Base-by-base conservation (phyloP, 2,113 vertebrate species). In the Silurus asotus region DNA sequence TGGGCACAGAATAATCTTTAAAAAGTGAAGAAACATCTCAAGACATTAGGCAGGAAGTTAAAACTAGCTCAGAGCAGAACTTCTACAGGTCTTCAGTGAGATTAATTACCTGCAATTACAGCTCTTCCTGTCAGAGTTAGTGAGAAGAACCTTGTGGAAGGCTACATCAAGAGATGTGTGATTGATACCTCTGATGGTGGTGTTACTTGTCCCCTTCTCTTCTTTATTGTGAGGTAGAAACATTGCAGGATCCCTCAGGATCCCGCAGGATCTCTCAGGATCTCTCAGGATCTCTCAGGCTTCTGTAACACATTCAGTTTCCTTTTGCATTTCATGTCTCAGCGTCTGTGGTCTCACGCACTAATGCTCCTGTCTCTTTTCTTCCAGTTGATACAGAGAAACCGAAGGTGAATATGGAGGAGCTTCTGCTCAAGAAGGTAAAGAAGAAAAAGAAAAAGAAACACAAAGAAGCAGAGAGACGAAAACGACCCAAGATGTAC, bases 401-500 rank as follows among this genome's bases (percentile, higher is more conserved):
- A 91, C 93, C 94, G 89, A 96, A 97, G 94, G 93, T 94, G 83
- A 96, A 94, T 91, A 88, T 93, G 0, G 97, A 98, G 90, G 97
- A 99, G 90, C 94, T 98, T 90, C 96, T 97, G 94, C 96, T 98
- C 90, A 98, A 97, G 95, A 99, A 98, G 91, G 96, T 97, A n/a
- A 99, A 99, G 95, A 99, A 99, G 95, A 99, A 99, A 97, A 99
- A 99, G 97, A 99, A 99, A 96, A 99, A 99, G 96, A 99, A 99
- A 96, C 98, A 99, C 90, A 98, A 97, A 97, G 97, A 99, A 86
- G 96, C 96, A 2, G 97, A 98, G 92, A 98, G 97, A 93, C 95
- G 96, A 85, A 98, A 97, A 87, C 96, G 95, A 81, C 96, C 98
- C 82, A 99, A 99, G 96, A 97, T 98, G 97, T 98, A 96, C 92